Conservation (phyloP, 2,888 invertebrate species). For the Creontiades dilutus region DNA sequence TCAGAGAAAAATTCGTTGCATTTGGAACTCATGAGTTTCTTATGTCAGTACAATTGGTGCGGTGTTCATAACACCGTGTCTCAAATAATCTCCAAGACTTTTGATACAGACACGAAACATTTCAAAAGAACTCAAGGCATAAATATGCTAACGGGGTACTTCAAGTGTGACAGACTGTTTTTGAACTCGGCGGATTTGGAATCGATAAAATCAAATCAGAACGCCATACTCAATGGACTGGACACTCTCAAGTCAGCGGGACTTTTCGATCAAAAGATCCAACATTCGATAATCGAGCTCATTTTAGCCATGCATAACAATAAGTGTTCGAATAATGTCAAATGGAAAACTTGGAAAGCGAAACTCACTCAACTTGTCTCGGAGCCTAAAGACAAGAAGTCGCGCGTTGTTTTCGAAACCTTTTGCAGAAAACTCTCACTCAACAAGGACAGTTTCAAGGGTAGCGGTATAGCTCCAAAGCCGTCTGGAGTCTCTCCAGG, state of each 20-base stretch:
- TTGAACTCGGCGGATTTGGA: background rate
- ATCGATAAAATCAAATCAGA: background rate
- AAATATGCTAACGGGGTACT: constrained; percentile 12
- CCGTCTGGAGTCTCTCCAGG: background rate
- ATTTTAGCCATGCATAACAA: constrained; percentile 19
- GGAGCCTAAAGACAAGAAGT: constrained; percentile 13
- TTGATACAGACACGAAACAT: constrained; percentile 15
- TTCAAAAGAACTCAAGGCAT: constrained; percentile 41
- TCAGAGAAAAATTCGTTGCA: constrained; percentile 48
- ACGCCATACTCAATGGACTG: background rate
- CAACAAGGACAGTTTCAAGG: background rate
- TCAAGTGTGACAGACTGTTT: constrained; percentile 47
- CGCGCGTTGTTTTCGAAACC: background rate
- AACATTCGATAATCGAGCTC: background rate
- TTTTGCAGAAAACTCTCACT: constrained; percentile 50
- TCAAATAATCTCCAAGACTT: background rate
- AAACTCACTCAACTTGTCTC: constrained; percentile 49
- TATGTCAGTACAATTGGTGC: constrained; percentile 55
- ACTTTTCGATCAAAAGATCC: constrained; percentile 1
- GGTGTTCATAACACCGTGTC: constrained; percentile 52
- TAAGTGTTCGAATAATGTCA: constrained; percentile 30
- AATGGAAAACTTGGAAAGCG: constrained; percentile 64
- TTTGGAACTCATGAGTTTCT: constrained; percentile 45
- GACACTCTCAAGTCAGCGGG: background rate
- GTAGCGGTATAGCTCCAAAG: background rate